These are phyloP conservation scores for Myrmecophaga tridactyla DNA, from an alignment of 2,113 vertebrate species.

Conservation along the genomic window DNA sequence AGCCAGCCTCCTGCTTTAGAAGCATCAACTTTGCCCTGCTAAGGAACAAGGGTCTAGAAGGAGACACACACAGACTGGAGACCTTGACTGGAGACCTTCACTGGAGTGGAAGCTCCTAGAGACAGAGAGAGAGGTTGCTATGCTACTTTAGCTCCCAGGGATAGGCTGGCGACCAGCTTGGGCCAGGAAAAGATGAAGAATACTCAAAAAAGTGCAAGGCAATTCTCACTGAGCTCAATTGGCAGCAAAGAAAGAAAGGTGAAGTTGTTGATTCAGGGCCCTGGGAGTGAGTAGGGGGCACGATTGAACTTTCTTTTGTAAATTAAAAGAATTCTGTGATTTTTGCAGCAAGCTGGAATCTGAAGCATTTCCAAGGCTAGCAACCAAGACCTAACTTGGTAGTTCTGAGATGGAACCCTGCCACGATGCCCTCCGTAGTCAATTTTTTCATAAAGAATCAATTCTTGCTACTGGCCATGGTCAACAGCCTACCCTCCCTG, in stretches of 20 bases:
- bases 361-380: conserved; percentile 15
- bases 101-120: neutral
- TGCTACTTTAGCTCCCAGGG: neutral
- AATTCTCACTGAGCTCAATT: neutral
- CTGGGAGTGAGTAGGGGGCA: neutral
- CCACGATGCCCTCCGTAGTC: neutral
- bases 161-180: neutral
- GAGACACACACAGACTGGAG: conserved; percentile 11
- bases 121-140: neutral
- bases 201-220: neutral
- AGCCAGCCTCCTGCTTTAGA: neutral
- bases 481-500: neutral
- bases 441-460: neutral
- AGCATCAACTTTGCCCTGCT: neutral
- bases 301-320: neutral
- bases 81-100: neutral
- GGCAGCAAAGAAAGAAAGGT: neutral
- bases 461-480: neutral
- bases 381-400: neutral
- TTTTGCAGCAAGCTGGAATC: neutral
- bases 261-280: neutral
- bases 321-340: neutral
- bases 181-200: neutral
- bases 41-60: conserved; percentile 23
- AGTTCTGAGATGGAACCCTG: neutral